Evolutionary conservation across 2,113 vertebrate species (phyloP), one percentile per base, ranked within the genome.

Genomic region (Triplophysa rosa): DNA sequence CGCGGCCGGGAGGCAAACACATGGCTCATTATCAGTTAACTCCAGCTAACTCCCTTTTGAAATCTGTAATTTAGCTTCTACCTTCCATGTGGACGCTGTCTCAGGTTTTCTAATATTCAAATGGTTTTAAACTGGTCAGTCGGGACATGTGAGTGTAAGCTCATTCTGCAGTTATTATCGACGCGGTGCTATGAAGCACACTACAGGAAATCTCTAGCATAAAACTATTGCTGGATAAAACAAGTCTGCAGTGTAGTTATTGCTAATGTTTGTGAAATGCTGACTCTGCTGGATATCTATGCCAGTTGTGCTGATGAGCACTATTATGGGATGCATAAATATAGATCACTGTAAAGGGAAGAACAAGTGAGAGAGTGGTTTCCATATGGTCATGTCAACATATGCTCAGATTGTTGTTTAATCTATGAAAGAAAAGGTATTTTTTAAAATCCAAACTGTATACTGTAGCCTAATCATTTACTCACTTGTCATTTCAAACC

Each of bases 1-100:
- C 80, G 85, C 73, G 88, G 89, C 90, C 88, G 88, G 86, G 85
- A 92, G 90, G 88, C 86, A 87, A 69, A 67, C 87, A 67, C 85
- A 86, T 84, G 87, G 82, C 89, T 92, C 89, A 91, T 93, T 91
- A 91, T 85, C 86, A 86, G 84, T 87, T 87, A 78, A 86, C 84
- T 88, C 84, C 85, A 86, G 77, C 23, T 63, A 56, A 66, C 33
- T 37, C 52, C 62, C 40, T 73, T 63, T 63, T 80, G 54, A n/a
- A 76, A 52, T 75, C 63, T 78, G 67, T 61, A 72, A 45, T 73
- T 84, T 37, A 63, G 49, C 37, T 47, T n/a, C 21, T 54, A 65
- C 61, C 67, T 58, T 80, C 17, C 69, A 67, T 64, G 67, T 37
- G n/a, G 67, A 45, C 56, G 65, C 21, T 78, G 12, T 26, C 3